Evolutionary conservation across 2,797 vertebrate species (phyloP).

Genomic region (Myotis daubentonii): DNA sequence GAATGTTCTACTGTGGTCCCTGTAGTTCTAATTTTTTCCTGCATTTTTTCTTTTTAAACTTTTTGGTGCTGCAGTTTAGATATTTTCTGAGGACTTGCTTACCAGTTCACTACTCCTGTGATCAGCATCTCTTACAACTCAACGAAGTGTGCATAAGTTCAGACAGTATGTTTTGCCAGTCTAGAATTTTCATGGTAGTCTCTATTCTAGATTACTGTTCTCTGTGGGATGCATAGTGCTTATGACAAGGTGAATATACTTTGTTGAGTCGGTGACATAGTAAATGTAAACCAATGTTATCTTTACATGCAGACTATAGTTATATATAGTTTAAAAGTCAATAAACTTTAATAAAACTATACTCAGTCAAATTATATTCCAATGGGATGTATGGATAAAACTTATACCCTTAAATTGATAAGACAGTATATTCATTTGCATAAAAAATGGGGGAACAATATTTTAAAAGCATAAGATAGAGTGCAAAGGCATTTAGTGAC

Average conservation of each 20-base stretch:
- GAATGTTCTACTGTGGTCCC: neutral
- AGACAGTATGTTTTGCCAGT: neutral
- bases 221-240: neutral
- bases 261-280: neutral
- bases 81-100: neutral
- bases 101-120: neutral
- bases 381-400: neutral
- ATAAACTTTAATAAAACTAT: neutral
- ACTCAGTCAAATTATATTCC: neutral
- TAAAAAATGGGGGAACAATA: neutral
- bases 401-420: neutral
- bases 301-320: neutral
- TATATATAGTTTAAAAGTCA: neutral
- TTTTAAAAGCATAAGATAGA: neutral
- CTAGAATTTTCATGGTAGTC: neutral
- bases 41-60: neutral
- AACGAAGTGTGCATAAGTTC: neutral
- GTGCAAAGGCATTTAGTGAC: neutral
- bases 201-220: neutral
- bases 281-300: neutral
- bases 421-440: neutral
- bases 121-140: neutral
- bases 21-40: neutral
- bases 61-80: neutral
- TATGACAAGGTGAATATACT: neutral